Evolutionary conservation across 2,888 invertebrate genomes (phyloP), one percentile per base, ranked within the genome.

Genomic region (Eumacrocentrus americanus): DNA sequence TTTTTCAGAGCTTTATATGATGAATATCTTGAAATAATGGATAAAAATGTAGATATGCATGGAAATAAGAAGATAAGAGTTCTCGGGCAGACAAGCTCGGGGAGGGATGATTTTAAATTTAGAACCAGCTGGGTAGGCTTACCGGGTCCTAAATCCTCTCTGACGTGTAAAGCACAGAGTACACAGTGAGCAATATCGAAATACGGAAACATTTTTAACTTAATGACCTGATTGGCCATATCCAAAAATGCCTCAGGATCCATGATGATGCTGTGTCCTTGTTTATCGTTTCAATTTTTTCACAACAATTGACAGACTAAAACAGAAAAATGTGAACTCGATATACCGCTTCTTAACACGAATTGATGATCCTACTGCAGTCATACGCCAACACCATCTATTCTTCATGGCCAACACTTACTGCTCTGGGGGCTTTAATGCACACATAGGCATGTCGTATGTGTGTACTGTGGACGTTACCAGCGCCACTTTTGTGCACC

Each of bases 201-300:
- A 85, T 97, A 98, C 57, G 99, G 99, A 81, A 92, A 99, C 98
- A 99, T 98, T 87, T 98, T 97, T 72, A 98, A 86, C 83, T 98
- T 96, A 74, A 96, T 95, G 85, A 99, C 95, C 88, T 95, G 94
- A 84, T 97, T 97, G 85, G 98, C 98, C 87, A 98, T 89, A 83
- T 98, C 96, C 80, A 98, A 86, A 84, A 98, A 96, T 67, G 95
- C 91, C 86, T 95, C 95, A 81, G 95, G 94, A 89, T 95, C 95
- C 94, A 96, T 95, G 18, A 18, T 18, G n/a, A 25, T 29, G 29
- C 11, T 25, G 9, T 7, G 22, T n/a, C 12, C 12, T 40, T 22
- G 11, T 44, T 46, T 7, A 12, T 12, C 7, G 20, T n/a, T 23
- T 46, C n/a, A 14, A 9, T 46, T 46, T n/a, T 23, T n/a, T 23